Evolutionary conservation across 2,888 invertebrate genomes (phyloP), one percentile per base, ranked within the genome.

Genomic region (Laspeyria flexula): DNA sequence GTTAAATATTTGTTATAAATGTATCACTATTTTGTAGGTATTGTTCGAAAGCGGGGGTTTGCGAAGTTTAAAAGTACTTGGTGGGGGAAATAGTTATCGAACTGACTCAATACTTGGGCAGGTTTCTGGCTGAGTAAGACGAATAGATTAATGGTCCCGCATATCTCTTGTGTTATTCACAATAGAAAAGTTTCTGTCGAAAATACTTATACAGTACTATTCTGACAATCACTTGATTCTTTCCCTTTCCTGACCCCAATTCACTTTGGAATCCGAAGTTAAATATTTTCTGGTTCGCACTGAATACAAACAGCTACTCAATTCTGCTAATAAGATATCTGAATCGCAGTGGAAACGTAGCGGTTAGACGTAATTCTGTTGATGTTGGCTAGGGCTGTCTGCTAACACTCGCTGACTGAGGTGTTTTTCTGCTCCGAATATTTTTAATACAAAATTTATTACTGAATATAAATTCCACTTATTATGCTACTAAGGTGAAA

Each of bases 191-290:
- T 67, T 64, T 69, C 56, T 57, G 49, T 63, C 58, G 55, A 60
- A 71, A 69, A 69, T 65, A 69, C 61, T 54, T 65, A 60, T 64
- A 64, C 56, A 64, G 54, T 69, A 49, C 65, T 59, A 68, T 71
- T 74, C 73, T 62, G 40, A 44, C 67, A 71, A 72, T 71, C 71
- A 71, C 59, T 75, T 71, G 65, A 73, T 75, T 75, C 65, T 72
- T 64, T 69, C 55, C 55, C 68, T 68, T 73, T 72, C 65, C 71
- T 75, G 75, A 77, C 72, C 73, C 60, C 75, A 75, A 80, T 80
- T 77, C 75, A 77, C 67, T 78, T 74, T 59, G 62, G 64, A 65
- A 65, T 72, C 71, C 59, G 51, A 68, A 73, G 68, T 71, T 64
- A 67, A 75, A 78, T 71, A 66, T 74, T 71, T 73, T 71, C 57